phyloP scores from a whole-genome alignment of 1,140 invertebrate genomes.

The Alviniconcha marisindica region DNA sequence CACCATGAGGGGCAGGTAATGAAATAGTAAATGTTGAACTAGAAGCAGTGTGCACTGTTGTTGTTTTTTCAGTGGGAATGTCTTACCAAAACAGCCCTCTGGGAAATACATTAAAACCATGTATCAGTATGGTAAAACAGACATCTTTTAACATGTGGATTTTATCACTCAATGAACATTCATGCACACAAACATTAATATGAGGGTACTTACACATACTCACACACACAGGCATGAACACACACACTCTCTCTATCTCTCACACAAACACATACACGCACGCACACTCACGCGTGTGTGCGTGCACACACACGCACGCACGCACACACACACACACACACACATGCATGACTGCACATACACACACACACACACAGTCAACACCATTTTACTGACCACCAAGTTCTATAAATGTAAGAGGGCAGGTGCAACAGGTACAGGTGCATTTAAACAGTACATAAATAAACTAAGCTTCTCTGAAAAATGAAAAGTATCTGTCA shows the following conservation, averaged over 20 bases:
- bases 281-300: background rate
- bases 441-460: no score
- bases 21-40: background rate
- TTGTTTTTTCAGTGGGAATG: background rate
- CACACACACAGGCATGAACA: no score
- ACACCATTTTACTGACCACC: no score
- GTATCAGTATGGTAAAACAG: background rate
- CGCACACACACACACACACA: constrained; percentile 8
- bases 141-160: no score
- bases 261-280: no score
- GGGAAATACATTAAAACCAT: constrained; percentile 35
- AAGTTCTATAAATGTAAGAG: no score
- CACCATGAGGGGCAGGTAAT: background rate
- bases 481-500: no score
- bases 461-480: no score
- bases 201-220: no score
- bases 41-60: constrained; percentile 24
- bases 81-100: constrained; percentile 48
- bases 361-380: constrained; percentile 2
- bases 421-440: no score
- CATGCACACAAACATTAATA: background rate
- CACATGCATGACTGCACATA: background rate
- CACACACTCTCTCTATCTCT: no score
- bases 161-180: no score
- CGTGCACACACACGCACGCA: background rate